phyloP scores from a whole-genome alignment of 2,888 invertebrate genomes.

The Pseudococcus viburni region DNA sequence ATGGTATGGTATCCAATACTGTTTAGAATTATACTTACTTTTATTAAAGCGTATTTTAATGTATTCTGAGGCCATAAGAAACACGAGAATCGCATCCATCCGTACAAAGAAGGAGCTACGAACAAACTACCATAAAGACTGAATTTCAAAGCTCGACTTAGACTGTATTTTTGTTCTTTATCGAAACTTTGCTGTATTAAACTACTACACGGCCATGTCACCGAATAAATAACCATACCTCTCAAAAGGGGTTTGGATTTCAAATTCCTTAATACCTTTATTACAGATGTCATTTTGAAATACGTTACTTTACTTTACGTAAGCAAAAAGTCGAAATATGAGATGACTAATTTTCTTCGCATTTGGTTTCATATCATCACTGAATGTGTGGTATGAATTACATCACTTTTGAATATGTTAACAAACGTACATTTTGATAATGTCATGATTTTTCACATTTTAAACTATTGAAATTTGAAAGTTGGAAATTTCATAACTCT shows the following conservation, averaged over 20 bases:
- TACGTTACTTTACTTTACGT: background rate
- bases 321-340: background rate
- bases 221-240: conserved; percentile 76
- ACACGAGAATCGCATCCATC: conserved; percentile 78
- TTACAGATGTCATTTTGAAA: background rate
- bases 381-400: background rate
- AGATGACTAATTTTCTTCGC: background rate
- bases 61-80: conserved; percentile 82
- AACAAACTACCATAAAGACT: conserved; percentile 69
- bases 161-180: conserved; percentile 69
- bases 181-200: conserved; percentile 75
- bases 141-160: conserved; percentile 68
- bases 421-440: background rate
- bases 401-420: background rate
- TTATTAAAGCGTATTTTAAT: conserved; percentile 80
- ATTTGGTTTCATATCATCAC: background rate
- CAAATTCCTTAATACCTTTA: background rate
- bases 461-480: too few relatives aligned
- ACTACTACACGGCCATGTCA: conserved; percentile 76
- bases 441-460: too few relatives aligned
- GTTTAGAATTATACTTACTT: conserved; percentile 73
- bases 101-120: conserved; percentile 69
- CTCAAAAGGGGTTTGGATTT: conserved; percentile 71
- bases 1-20: background rate
- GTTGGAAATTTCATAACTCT: background rate